phyloP scores from a whole-genome alignment of 2,113 vertebrate genomes.

The Promerops cafer region DNA sequence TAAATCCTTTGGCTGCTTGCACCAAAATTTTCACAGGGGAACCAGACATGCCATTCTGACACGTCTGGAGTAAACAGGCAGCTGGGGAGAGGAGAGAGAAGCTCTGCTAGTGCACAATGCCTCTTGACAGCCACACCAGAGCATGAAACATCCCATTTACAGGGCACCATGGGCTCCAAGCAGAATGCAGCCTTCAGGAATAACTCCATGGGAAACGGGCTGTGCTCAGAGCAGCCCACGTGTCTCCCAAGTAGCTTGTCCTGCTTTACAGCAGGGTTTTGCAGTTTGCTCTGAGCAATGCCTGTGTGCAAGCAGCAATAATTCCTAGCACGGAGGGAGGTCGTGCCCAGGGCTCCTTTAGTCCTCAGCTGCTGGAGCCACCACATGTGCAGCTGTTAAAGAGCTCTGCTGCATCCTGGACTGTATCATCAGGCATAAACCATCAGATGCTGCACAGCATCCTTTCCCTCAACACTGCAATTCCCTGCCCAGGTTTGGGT shows the following conservation, averaged over 20 bases:
- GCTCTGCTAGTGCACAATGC: neutral
- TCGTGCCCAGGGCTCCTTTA: neutral
- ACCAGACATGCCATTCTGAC: neutral
- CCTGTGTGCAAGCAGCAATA: neutral
- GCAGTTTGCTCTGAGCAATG: neutral
- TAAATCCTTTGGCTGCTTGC: constrained; percentile 32
- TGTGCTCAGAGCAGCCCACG: neutral
- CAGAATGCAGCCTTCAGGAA: neutral
- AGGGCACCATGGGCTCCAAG: neutral
- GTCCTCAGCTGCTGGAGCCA: neutral
- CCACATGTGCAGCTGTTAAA: neutral
- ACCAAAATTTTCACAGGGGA: neutral
- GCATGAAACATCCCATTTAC: neutral
- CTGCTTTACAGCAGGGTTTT: neutral
- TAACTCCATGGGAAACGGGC: neutral
- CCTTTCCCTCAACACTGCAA: neutral
- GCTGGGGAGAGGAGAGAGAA: neutral
- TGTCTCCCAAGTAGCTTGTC: neutral
- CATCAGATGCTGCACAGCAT: neutral
- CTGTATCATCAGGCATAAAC: neutral
- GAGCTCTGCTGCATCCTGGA: neutral
- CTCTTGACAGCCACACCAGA: neutral
- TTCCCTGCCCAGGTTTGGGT: neutral
- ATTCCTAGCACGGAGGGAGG: neutral
- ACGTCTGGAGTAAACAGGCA: neutral